Conservation (phyloP, 2,797 vertebrate genomes). For the Siniperca undulata region DNA sequence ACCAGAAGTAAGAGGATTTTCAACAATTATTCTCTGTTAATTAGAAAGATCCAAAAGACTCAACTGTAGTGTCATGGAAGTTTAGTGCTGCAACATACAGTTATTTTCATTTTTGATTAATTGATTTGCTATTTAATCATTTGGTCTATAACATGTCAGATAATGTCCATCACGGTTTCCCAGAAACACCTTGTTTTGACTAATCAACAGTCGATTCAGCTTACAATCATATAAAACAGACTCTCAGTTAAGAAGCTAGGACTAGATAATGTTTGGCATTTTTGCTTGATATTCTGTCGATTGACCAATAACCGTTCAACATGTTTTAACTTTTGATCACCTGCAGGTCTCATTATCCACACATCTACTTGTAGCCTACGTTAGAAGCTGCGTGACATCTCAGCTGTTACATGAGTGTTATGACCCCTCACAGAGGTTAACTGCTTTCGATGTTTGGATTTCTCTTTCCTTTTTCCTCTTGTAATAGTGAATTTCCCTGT, state of each 20-base stretch:
- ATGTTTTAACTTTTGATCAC: neutral
- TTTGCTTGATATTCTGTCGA: neutral
- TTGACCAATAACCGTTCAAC: neutral
- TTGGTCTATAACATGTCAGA: neutral
- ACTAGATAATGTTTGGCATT: neutral
- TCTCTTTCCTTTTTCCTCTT: neutral
- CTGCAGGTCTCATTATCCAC: neutral
- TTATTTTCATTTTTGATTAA: neutral
- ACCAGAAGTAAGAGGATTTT: neutral
- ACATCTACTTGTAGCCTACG: neutral
- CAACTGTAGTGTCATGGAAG: neutral
- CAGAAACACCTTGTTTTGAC: neutral
- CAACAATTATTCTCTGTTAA: neutral
- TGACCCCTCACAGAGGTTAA: too few species aligned
- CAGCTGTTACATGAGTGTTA: neutral
- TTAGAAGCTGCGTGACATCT: neutral
- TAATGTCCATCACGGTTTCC: too few species aligned
- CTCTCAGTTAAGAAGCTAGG: neutral
- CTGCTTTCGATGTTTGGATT: neutral
- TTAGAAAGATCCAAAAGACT: neutral
- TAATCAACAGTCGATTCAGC: neutral
- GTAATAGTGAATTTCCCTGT: neutral
- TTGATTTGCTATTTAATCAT: neutral
- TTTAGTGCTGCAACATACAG: neutral
- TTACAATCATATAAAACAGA: neutral